Evolutionary conservation across 2,888 invertebrate species (phyloP), one percentile per base, ranked within the genome.

Genomic region (Agrochola litura): DNA sequence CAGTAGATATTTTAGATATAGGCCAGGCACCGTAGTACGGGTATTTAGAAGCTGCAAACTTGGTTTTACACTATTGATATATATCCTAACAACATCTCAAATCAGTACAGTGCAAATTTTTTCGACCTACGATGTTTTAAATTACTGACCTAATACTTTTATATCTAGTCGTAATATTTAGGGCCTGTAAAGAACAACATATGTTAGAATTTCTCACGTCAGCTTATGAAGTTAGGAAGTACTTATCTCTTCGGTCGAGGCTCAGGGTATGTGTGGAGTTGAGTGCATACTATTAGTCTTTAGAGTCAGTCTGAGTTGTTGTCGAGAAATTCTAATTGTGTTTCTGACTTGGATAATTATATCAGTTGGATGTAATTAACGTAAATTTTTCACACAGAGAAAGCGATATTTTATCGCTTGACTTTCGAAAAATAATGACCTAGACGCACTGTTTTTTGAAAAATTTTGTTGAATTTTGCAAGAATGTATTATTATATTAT

Each of bases 191-290:
- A 63, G 37, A 63, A 25, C 65, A 49, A 60, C 83, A 85, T 77
- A 74, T 86, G 83, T 70, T 77, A 69, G 72, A 74, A 69, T 64
- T 82, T 83, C 83, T 43, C 83, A 83, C 83, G 72, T 73, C 72
- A 43, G 83, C 86, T 83, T 83, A 77, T 64, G 30, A 73, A 83
- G 86, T 86, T 83, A 73, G 83, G 54, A 73, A 77, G 78, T 82
- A 77, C 83, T 86, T 83, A 86, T 77, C 82, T 75, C 77, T 66
- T 69, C 19, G 68, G 76, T 37, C 46, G 71, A 61, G 70, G 82
- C 74, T 83, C 66, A 82, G 63, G 68, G 68, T 77, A 77, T 66
- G 43, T 16, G 60, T 60, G 25, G 54, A 83, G 71, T 64, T 72
- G 52, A 65, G 43, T 77, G 76, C 77, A 82, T 73, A 76, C 49